phyloP scores from a whole-genome alignment of 2,797 vertebrate genomes.

The Melanotaenia maccullochi region DNA sequence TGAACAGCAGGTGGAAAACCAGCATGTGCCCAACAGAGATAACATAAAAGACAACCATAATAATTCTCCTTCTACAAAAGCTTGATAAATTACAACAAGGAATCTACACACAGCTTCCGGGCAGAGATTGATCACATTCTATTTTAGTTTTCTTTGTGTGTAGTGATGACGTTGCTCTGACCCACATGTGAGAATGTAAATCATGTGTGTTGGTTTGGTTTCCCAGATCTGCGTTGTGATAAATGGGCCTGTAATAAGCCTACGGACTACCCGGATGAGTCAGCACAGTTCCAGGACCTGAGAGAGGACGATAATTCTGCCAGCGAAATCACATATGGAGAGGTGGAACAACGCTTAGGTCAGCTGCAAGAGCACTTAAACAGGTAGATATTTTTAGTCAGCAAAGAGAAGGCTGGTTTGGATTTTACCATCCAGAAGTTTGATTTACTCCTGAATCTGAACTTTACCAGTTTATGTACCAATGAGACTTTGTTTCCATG shows the following conservation, averaged over 20 bases:
- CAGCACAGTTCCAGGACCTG: slow-evolving; percentile 82
- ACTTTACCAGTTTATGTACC: not conserved
- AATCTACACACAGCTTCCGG: slow-evolving; percentile 56
- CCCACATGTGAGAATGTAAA: slow-evolving; percentile 74
- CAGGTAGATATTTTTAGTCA: slow-evolving; percentile 84
- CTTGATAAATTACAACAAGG: slow-evolving; percentile 73
- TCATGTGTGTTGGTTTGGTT: slow-evolving; percentile 56
- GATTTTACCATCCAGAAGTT: slow-evolving; percentile 7
- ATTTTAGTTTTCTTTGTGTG: slow-evolving; percentile 64
- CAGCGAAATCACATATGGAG: slow-evolving; percentile 94
- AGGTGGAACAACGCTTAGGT: slow-evolving; percentile 96
- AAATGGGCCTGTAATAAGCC: slow-evolving; percentile 87
- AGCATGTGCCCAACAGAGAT: slow-evolving; percentile 74
- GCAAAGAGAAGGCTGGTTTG: not conserved
- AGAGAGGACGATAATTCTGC: slow-evolving; percentile 90
- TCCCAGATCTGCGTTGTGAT: slow-evolving; percentile 84
- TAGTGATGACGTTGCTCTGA: slow-evolving; percentile 71
- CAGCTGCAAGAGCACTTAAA: slow-evolving; percentile 96
- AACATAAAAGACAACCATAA: slow-evolving; percentile 59
- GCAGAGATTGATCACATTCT: slow-evolving; percentile 78
- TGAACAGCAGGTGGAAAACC: slow-evolving; percentile 39
- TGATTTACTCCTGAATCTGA: slow-evolving; percentile 1
- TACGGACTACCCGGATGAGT: slow-evolving; percentile 82
- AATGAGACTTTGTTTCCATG: not conserved
- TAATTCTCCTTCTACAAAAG: slow-evolving; percentile 49